These are phyloP conservation scores for Amia ocellicauda DNA, from an alignment of 2,113 vertebrate species.

Conservation along the genomic window DNA sequence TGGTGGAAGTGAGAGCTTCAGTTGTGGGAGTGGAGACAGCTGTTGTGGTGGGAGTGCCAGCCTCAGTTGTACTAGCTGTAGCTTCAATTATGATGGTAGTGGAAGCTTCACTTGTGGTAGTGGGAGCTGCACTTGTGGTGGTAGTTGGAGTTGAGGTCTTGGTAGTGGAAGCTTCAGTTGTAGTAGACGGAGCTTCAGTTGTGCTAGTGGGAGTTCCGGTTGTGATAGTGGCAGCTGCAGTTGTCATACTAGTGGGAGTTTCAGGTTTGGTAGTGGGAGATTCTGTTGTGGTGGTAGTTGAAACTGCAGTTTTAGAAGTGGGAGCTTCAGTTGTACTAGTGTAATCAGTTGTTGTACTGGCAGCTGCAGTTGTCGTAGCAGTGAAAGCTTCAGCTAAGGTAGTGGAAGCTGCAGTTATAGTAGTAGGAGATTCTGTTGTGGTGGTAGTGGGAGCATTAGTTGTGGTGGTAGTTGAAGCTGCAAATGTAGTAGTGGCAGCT, in stretches of 20 bases:
- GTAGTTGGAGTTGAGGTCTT: background rate
- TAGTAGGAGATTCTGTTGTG: background rate
- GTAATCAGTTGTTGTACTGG: slow-evolving; percentile 4
- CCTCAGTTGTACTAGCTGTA: too few relatives aligned
- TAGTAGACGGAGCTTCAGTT: background rate
- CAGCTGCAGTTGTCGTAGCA: background rate
- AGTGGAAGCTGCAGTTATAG: background rate
- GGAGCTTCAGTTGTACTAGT: background rate
- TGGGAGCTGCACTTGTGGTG: background rate
- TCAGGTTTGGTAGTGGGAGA: background rate
- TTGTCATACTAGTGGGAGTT: background rate
- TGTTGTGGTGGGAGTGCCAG: too few relatives aligned
- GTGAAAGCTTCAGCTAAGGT: background rate
- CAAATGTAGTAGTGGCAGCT: too few relatives aligned
- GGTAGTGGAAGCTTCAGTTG: background rate
- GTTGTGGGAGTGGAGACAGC: too few relatives aligned
- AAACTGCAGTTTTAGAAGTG: background rate
- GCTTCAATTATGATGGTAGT: too few relatives aligned
- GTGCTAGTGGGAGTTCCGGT: too few relatives aligned
- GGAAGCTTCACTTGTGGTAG: background rate
- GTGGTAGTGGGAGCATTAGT: background rate
- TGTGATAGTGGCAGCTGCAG: background rate
- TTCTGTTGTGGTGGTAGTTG: too few relatives aligned
- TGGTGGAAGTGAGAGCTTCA: too few relatives aligned
- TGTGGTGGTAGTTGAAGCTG: too few relatives aligned